phyloP scores from a whole-genome alignment of 2,888 invertebrate species.

The Oscheius myriophilus region DNA sequence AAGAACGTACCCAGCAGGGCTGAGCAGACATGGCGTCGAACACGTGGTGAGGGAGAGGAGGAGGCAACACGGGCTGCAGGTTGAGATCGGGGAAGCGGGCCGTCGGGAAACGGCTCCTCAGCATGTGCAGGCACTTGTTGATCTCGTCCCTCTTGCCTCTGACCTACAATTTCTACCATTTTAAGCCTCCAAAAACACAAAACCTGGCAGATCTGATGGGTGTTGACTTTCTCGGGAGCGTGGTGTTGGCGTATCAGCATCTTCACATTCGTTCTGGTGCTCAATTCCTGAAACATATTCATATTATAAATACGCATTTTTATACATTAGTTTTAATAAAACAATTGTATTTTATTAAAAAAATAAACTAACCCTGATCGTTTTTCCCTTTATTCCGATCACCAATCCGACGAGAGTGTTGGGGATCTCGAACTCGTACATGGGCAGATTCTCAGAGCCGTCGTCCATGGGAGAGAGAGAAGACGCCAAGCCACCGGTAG shows the following conservation, averaged over 20 bases:
- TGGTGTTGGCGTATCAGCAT: constrained; percentile 69
- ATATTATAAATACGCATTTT: neutral
- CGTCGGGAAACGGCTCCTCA: constrained; percentile 68
- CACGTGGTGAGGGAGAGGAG: constrained; percentile 51
- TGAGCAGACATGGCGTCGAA: constrained; percentile 54
- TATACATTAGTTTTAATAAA: too few species aligned
- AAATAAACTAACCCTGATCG: constrained; percentile 60
- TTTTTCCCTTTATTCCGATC: constrained; percentile 70
- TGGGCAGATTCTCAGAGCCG: constrained; percentile 50
- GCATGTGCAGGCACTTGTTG: constrained; percentile 67
- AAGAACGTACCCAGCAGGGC: constrained; percentile 52
- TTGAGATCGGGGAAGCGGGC: constrained; percentile 70
- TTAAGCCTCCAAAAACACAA: too few species aligned
- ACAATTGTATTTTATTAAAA: neutral
- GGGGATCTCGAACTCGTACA: constrained; percentile 71
- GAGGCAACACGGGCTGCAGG: constrained; percentile 69
- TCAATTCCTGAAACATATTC: constrained; percentile 59
- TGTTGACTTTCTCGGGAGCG: constrained; percentile 59
- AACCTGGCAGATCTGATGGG: constrained; percentile 69
- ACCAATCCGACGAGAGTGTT: constrained; percentile 70
- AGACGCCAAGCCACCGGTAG: constrained; percentile 63
- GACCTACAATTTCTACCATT: constrained; percentile 38
- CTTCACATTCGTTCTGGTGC: constrained; percentile 63
- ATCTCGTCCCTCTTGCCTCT: constrained; percentile 69
- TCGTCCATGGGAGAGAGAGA: constrained; percentile 56